Evolutionary conservation across 2,888 invertebrate species (phyloP).

Genomic region (Macrophya annulata): DNA sequence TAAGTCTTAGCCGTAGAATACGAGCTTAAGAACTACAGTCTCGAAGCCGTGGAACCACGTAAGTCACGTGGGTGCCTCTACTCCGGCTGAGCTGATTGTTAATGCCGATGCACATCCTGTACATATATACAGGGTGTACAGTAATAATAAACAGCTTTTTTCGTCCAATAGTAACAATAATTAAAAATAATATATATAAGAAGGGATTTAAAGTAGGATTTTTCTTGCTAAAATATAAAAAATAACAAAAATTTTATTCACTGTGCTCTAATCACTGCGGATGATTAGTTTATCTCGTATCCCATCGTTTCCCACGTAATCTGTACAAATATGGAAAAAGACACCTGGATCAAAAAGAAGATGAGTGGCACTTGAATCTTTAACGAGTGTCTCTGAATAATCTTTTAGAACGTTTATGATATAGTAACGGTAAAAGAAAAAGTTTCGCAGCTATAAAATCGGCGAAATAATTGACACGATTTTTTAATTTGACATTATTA

Average conservation of each 20-base stretch:
- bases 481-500: too few species aligned
- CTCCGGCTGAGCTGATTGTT: constrained; percentile 50
- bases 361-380: too few species aligned
- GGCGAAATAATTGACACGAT: too few species aligned
- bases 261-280: too few species aligned
- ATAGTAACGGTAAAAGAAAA: background rate
- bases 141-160: background rate
- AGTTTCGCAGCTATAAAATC: background rate
- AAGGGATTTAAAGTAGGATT: background rate
- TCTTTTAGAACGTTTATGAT: background rate
- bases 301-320: too few species aligned
- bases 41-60: constrained; percentile 36
- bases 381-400: background rate
- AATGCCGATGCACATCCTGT: constrained; percentile 52
- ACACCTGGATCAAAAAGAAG: too few species aligned
- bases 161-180: background rate
- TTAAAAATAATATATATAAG: background rate
- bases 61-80: constrained; percentile 49
- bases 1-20: constrained; percentile 9
- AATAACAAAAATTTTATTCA: background rate
- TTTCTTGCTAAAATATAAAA: background rate
- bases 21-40: constrained; percentile 8
- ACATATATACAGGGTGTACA: constrained; percentile 39
- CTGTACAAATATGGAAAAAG: too few species aligned
- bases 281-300: too few species aligned